phyloP scores from a whole-genome alignment of 2,888 invertebrate genomes.

The Arge pagana region DNA sequence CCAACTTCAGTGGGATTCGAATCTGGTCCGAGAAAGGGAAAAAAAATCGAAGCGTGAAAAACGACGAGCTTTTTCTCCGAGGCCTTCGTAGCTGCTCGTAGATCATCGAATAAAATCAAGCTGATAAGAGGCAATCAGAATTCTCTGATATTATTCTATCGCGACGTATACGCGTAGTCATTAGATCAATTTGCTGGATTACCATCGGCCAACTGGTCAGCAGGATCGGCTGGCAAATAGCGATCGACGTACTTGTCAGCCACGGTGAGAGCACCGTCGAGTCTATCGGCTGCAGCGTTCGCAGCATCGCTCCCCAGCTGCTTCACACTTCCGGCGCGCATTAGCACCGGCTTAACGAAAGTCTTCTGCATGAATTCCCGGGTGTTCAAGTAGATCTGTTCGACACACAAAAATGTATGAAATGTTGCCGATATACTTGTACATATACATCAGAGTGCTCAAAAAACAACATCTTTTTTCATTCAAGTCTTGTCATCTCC shows the following conservation, averaged over 20 bases:
- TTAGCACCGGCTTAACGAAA: constrained; percentile 71
- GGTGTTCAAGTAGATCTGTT: constrained; percentile 78
- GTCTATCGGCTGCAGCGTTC: constrained; percentile 72
- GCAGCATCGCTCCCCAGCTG: constrained; percentile 77
- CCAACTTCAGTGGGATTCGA: constrained; percentile 45
- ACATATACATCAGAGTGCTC: not conserved
- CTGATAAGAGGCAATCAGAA: constrained; percentile 27
- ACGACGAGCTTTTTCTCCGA: not conserved
- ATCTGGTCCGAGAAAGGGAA: not conserved
- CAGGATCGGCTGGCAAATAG: constrained; percentile 71
- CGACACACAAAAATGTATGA: too few species aligned
- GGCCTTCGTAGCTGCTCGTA: not conserved
- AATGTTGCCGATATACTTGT: not conserved
- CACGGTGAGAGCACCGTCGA: constrained; percentile 76
- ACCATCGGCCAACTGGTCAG: constrained; percentile 71
- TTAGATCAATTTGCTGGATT: constrained; percentile 40
- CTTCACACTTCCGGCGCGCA: constrained; percentile 82
- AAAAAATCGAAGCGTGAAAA: not conserved
- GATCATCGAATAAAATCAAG: constrained; percentile 25
- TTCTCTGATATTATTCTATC: not conserved
- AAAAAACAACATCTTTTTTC: constrained; percentile 1
- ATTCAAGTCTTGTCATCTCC: not conserved
- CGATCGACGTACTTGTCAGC: constrained; percentile 84
- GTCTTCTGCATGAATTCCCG: constrained; percentile 73
- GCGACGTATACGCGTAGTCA: constrained; percentile 5